Evolutionary conservation across 2,888 invertebrate species (phyloP), one percentile per base, ranked within the genome.

Genomic region (Cataglyphis albicans): DNA sequence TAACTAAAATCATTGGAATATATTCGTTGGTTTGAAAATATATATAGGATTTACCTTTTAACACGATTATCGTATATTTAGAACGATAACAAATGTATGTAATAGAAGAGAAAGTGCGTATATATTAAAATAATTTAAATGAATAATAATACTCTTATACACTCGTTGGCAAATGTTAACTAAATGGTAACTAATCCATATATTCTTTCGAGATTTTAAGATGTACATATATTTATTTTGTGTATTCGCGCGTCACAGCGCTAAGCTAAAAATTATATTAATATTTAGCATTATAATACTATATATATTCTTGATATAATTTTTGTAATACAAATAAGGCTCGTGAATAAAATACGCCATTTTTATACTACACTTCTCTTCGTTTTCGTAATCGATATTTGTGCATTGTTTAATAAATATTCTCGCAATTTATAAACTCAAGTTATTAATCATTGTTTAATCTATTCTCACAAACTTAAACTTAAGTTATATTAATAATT

Each of bases 341-440:
- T 93, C 93, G 93, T 94, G 93, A 94, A 87, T 88, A 82, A 89
- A 92, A 88, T 89, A 87, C 85, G 88, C 88, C 89, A 92, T 91
- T 86, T 85, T 80, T 86, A 80, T 84, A 81, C 18, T 76, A 64
- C 21, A 52, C 1, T 67, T 10, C 32, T 59, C 41, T 55, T 29
- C 29, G 15, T 67, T 52, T 25, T 52, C 10, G 2, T 64, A 55
- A 21, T 74, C 21, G n/a, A 29, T 21, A 52, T 32, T 44, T 44
- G 18, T 15, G 48, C 7, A 52, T n/a, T 44, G 4, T 44, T 44
- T 44, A 44, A 44, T 44, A 44, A 5, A 44, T 44, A 44, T 44
- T 18, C 18, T 18, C 18, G 18, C 18, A 44, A 44, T 44, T 18
- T 44, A 35, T 35, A 44, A 44, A 41, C 41, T 41, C 12, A 41